These are phyloP conservation scores for Entomyzon cyanotis DNA, from an alignment of 2,113 vertebrate species.

Conservation along the genomic window DNA sequence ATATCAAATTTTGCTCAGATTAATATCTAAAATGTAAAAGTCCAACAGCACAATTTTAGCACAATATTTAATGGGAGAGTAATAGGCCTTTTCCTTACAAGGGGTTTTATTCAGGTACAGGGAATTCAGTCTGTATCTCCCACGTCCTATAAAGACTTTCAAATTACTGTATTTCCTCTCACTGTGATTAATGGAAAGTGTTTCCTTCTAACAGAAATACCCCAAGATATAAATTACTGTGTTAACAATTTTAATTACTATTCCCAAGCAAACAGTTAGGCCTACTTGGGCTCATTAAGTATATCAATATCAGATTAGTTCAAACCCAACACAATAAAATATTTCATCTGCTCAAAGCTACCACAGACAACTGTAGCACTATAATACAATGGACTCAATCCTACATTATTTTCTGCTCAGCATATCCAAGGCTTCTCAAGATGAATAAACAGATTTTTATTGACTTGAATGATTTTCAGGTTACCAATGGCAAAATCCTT, in stretches of 20 bases:
- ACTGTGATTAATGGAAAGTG: neutral
- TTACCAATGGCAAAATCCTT: neutral
- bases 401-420: neutral
- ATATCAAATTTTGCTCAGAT: neutral
- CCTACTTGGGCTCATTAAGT: conserved; percentile 13
- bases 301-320: neutral
- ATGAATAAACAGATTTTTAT: neutral
- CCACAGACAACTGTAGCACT: neutral
- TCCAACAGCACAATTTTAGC: neutral
- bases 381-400: neutral
- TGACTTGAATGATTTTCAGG: neutral
- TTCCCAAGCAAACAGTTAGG: conserved; percentile 19
- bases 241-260: neutral
- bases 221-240: neutral
- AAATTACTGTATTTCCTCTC: neutral
- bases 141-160: neutral
- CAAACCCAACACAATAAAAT: neutral
- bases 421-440: neutral
- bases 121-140: neutral
- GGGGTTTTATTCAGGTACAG: neutral
- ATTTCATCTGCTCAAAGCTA: neutral
- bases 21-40: neutral
- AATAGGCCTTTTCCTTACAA: neutral
- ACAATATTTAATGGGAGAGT: neutral
- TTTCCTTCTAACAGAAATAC: neutral